Evolutionary conservation across 2,113 vertebrate genomes (phyloP), one percentile per base, ranked within the genome.

Genomic region (Gulo gulo): DNA sequence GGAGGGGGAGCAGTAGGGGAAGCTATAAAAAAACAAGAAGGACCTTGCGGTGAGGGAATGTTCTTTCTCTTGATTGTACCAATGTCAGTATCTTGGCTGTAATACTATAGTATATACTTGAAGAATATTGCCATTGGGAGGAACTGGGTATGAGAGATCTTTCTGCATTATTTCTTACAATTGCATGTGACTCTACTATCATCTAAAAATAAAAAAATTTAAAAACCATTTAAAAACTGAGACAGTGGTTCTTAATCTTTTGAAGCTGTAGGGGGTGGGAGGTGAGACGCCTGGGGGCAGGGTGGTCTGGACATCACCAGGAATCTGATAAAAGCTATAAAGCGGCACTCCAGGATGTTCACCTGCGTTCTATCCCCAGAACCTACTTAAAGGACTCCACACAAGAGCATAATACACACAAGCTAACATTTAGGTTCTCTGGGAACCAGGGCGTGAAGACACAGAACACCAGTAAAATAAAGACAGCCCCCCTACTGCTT

Each of bases 51-150:
- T 1, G 20, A 74, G 4, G 6, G 7, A 55, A 34, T 10, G 42
- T 4, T 3, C 71, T 39, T 7, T 11, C 5, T 23, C 36, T 31
- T 1, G 15, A n/a, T 3, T 11, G 39, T 12, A 39, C 6, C 45
- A 26, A 5, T 0, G n/a, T 69, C 76, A 34, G 15, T 4, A n/a
- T 39, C 23, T 34, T 57, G 45, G 34, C 1, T 36, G 29, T 23
- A 55, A 80, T 3, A 1, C 1, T 21, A 21, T 10, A 15, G 14
- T 9, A 47, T 0, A 12, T 47, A 45, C 29, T 3, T 3, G 18
- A 45, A 67, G 42, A 23, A 12, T 3, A 14, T 24, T 4, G n/a
- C 20, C 52, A 1, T 9, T 31, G 36, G 34, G 16, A 26, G 57
- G 59, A 65, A 36, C 31, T n/a, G 21, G 31, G 15, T 39, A n/a